Percentiles rank a stretch among this genome's conserved stretches.
Evolutionary conservation across 2,888 invertebrate species (phyloP).

Genomic region (Oscheius sp.): DNA sequence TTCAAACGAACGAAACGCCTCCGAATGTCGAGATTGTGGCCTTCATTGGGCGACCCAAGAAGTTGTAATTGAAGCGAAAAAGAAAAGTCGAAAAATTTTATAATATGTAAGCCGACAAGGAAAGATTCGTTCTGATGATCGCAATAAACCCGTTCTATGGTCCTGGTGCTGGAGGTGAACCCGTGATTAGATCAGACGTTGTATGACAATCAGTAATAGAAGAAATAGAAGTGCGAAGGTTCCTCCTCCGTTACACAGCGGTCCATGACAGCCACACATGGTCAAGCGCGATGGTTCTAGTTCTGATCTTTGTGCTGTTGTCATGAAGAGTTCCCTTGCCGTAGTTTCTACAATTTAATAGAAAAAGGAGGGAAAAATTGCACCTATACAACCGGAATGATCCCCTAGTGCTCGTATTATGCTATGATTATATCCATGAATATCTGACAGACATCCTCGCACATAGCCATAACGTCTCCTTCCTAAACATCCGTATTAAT

Average conservation of each 20-base stretch:
- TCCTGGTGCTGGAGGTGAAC: constrained; percentile 23
- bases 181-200: constrained; percentile 24
- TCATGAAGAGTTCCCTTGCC: constrained; percentile 49
- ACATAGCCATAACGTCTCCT: constrained; percentile 65
- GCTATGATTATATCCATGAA: constrained; percentile 53
- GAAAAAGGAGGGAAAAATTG: not conserved
- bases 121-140: constrained; percentile 27
- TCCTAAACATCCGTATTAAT: constrained; percentile 44
- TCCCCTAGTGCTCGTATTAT: constrained; percentile 43
- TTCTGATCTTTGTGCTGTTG: constrained; percentile 50
- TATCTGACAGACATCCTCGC: constrained; percentile 69
- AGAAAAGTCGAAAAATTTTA: not conserved
- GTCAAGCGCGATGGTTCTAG: constrained; percentile 49
- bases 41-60: not conserved
- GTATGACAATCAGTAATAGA: constrained; percentile 13
- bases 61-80: not conserved
- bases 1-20: too few species aligned
- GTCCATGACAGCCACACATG: constrained; percentile 54
- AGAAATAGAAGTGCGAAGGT: not conserved
- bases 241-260: constrained; percentile 48
- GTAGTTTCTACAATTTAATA: constrained; percentile 41
- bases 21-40: not conserved
- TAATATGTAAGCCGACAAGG: constrained; percentile 27
- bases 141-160: constrained; percentile 21
- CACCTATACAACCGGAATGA: constrained; percentile 47